phyloP scores from a whole-genome alignment of 2,113 vertebrate genomes.

The Sceloporus tristichus region DNA sequence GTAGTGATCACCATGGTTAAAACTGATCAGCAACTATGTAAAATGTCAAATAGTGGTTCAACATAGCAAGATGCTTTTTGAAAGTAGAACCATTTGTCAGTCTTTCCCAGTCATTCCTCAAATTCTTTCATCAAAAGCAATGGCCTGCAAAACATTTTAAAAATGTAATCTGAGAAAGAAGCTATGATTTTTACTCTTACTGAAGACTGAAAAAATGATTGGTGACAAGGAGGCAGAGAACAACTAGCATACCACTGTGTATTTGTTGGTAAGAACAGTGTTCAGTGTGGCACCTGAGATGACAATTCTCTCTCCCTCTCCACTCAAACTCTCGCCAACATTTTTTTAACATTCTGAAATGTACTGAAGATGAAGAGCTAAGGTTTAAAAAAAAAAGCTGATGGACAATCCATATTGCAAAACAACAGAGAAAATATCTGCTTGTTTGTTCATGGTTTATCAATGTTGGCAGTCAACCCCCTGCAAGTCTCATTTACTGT shows the following conservation, averaged over 20 bases:
- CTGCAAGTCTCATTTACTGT: background rate
- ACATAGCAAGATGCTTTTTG: background rate
- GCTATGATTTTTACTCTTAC: background rate
- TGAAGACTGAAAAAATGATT: slow-evolving; percentile 4
- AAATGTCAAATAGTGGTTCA: background rate
- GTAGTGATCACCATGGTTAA: background rate
- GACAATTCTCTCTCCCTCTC: background rate
- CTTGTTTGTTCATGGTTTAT: too few species aligned
- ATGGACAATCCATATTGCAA: background rate
- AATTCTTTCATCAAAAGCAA: background rate
- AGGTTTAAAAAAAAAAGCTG: background rate
- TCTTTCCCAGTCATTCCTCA: background rate
- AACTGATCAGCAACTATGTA: background rate
- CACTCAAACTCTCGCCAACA: background rate
- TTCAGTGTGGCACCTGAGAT: background rate
- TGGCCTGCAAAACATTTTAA: background rate
- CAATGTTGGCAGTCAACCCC: background rate
- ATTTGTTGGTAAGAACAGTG: background rate
- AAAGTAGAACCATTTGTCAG: background rate
- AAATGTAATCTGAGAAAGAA: background rate
- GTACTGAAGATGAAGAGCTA: background rate
- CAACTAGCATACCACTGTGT: background rate
- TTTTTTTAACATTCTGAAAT: background rate
- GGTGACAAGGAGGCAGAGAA: background rate
- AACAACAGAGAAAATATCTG: too few species aligned